phyloP scores from a whole-genome alignment of 2,113 vertebrate species.

The Podilymbus podiceps region DNA sequence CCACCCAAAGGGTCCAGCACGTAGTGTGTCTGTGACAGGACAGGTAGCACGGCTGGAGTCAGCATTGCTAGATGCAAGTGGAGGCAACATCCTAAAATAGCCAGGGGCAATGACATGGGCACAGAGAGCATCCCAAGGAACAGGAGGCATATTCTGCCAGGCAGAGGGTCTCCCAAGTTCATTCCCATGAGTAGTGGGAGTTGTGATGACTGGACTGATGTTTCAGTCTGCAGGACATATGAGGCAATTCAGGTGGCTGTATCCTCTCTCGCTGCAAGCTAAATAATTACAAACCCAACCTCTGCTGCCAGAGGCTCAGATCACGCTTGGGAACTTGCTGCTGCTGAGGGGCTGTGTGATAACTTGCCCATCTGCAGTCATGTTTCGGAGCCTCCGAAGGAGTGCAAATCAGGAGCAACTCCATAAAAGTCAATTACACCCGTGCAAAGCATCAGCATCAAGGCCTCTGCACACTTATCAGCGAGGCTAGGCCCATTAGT shows the following conservation, averaged over 20 bases:
- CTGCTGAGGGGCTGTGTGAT: not conserved
- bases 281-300: not conserved
- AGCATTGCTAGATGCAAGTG: not conserved
- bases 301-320: not conserved
- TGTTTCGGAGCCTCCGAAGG: not conserved
- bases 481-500: not conserved
- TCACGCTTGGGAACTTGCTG: not conserved
- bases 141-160: not conserved
- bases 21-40: not conserved
- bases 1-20: not conserved
- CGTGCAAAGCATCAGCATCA: not conserved
- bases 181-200: not conserved
- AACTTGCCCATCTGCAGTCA: not conserved
- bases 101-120: not conserved
- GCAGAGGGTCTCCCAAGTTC: not conserved
- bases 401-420: not conserved
- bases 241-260: not conserved
- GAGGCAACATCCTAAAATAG: not conserved
- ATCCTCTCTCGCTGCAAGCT: not conserved
- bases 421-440: slow-evolving; percentile 7
- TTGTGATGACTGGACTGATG: not conserved
- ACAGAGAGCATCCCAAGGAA: not conserved
- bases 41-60: not conserved
- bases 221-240: not conserved
- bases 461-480: not conserved